Evolutionary conservation across 2,113 vertebrate genomes (phyloP).

Genomic region (Calidris pygmaea): DNA sequence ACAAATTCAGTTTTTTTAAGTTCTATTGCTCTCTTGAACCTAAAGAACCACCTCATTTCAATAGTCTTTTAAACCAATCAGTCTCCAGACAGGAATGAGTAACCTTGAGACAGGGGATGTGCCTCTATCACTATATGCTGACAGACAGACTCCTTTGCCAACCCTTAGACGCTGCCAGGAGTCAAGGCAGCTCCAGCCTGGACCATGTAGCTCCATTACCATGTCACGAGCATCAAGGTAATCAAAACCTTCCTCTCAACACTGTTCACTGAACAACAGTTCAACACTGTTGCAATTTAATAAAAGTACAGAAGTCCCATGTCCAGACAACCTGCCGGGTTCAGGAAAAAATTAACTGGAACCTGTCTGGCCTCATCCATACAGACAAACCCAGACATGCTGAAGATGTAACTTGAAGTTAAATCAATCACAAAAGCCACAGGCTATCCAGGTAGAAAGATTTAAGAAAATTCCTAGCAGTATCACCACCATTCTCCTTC

Average conservation of each 20-base stretch:
- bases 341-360: not conserved
- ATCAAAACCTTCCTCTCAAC: not conserved
- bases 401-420: not conserved
- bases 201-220: not conserved
- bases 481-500: not conserved
- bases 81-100: not conserved
- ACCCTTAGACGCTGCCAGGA: not conserved
- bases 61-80: not conserved
- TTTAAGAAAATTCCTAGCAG: not conserved
- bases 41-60: not conserved
- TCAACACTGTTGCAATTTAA: not conserved
- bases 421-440: not conserved
- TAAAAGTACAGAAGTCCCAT: not conserved
- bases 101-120: not conserved
- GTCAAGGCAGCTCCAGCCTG: not conserved
- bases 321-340: not conserved
- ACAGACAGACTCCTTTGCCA: not conserved
- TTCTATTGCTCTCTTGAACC: not conserved
- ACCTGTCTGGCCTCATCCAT: not conserved
- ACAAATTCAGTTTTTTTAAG: not conserved
- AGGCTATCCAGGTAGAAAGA: not conserved
- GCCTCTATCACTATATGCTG: not conserved
- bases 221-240: accelerated
- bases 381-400: not conserved
- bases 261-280: too few relatives aligned